Percentiles rank a stretch among this genome's conserved stretches.
Conservation (phyloP, 2,888 invertebrate species). For the Scaptomyza flava region DNA sequence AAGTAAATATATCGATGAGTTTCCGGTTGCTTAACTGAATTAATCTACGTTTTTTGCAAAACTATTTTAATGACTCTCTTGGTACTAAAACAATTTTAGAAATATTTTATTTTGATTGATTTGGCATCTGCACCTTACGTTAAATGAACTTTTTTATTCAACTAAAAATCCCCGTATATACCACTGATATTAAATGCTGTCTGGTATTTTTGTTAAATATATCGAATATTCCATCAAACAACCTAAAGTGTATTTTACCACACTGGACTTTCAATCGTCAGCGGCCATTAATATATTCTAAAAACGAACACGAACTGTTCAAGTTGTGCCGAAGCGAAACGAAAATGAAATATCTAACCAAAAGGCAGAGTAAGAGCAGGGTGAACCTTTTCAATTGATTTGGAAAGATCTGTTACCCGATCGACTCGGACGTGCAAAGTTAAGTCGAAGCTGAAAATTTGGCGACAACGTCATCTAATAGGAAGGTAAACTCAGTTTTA, state of each 20-base stretch:
- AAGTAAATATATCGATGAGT: neutral
- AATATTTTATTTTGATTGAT: neutral
- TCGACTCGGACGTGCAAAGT: slow-evolving; percentile 8
- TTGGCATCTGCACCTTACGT: neutral
- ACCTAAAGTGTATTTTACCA: neutral
- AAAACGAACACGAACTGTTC: slow-evolving; percentile 3
- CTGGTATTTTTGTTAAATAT: slow-evolving; percentile 5
- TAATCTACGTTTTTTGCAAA: too few relatives aligned
- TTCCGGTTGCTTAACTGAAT: neutral
- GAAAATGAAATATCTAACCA: slow-evolving; percentile 49
- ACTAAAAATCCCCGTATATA: too few relatives aligned
- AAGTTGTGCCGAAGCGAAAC: slow-evolving; percentile 1
- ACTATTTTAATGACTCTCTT: neutral
- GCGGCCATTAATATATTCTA: slow-evolving; percentile 7
- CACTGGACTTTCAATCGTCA: slow-evolving; percentile 7
- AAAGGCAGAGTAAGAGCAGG: slow-evolving; percentile 45
- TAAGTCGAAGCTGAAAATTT: slow-evolving; percentile 6
- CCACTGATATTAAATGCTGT: neutral
- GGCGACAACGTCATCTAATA: neutral
- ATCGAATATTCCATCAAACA: neutral
- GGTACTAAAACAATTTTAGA: neutral
- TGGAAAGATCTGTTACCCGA: slow-evolving; percentile 20
- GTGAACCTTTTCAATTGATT: slow-evolving; percentile 15
- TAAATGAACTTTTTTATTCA: neutral
- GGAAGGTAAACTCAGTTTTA: slow-evolving; percentile 21